Evolutionary conservation across 2,888 invertebrate genomes (phyloP), one percentile per base, ranked within the genome.

Genomic region (Aphodius sticticus): DNA sequence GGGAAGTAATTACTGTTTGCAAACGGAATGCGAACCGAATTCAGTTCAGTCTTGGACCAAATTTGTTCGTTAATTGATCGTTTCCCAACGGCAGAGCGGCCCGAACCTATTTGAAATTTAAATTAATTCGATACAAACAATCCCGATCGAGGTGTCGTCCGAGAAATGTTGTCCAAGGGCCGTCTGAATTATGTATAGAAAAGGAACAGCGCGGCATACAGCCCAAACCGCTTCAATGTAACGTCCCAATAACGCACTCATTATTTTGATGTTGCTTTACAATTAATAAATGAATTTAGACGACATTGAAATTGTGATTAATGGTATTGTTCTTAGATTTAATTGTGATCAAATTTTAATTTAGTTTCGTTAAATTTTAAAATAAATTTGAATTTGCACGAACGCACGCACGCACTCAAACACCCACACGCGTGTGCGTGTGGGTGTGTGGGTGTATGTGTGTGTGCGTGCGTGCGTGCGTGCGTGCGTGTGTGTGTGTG

Each of bases 1-100:
- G 53, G 53, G 53, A 53, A 53, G 6, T 53, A 53, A 53, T 53
- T 53, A 7, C 2, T 53, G 7, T 53, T 53, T 12, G 53, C 4
- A 53, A 5, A 53, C 12, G 53, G 53, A 53, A 53, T 53, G 53
- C 12, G 53, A 53, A 53, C 53, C 53, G 53, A 53, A 53, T 53
- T 53, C 53, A 12, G 53, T 53, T 53, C 4, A 2, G 12, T 53
- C 53, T 53, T 53, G 76, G 38, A 16, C 76, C 69, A 80, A 80
- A 80, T 80, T 80, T 80, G 78, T 80, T 76, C 80, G 76, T 70
- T 80, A 80, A 80, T 78, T 80, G 80, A 76, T 77, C 36, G 53
- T 53, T 53, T 53, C 2, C 53, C 2, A 53, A 9, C 53, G 9
- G 78, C 76, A 69, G 78, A 71, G 70, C 26, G 71, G 77, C 78